Percentiles rank a stretch among this genome's conserved stretches.
These are phyloP conservation scores for Petrocephalus microphthalmus DNA, from an alignment of 2,113 vertebrate species.

Conservation along the genomic window DNA sequence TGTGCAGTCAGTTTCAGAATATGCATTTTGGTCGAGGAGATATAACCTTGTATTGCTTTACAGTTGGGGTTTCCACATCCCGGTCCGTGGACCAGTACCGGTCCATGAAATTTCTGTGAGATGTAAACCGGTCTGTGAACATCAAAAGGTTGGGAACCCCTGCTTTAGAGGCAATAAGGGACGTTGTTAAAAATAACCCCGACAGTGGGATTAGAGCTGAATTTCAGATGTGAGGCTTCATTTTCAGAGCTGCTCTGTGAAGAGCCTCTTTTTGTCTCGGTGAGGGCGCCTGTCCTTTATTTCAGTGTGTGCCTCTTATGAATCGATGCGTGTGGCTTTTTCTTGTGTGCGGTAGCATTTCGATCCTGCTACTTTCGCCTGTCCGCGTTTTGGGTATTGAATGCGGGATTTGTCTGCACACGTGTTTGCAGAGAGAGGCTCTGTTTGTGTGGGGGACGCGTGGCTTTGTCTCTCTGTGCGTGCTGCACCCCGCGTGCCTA, in stretches of 20 bases:
- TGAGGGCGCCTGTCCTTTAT: neutral
- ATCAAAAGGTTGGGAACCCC: neutral
- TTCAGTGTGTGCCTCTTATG: neutral
- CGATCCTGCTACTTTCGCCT: neutral
- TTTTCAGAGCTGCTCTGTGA: conserved; percentile 27
- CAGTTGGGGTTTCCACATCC: neutral
- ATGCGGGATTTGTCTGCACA: conserved; percentile 8
- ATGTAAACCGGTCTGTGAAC: neutral
- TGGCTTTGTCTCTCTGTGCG: conserved; percentile 13
- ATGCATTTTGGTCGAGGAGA: conserved; percentile 40
- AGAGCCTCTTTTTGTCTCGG: conserved; percentile 13
- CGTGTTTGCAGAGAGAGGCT: conserved; percentile 1
- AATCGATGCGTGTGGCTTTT: conserved; percentile 14
- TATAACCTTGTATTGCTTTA: conserved; percentile 35
- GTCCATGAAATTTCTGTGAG: neutral
- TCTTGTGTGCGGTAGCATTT: neutral
- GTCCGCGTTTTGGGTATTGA: neutral
- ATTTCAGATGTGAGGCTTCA: conserved; percentile 21
- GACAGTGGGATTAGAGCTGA: conserved; percentile 17
- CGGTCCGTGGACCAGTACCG: neutral
- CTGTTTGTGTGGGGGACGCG: neutral
- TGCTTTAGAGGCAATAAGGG: conserved; percentile 11
- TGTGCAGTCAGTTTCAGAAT: conserved; percentile 41
- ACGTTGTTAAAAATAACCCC: conserved; percentile 30
- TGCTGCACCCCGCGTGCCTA: conserved; percentile 18